Percentiles rank a stretch among this genome's conserved stretches.
phyloP scores from a whole-genome alignment of 2,888 invertebrate genomes.

The Ceramica pisi region DNA sequence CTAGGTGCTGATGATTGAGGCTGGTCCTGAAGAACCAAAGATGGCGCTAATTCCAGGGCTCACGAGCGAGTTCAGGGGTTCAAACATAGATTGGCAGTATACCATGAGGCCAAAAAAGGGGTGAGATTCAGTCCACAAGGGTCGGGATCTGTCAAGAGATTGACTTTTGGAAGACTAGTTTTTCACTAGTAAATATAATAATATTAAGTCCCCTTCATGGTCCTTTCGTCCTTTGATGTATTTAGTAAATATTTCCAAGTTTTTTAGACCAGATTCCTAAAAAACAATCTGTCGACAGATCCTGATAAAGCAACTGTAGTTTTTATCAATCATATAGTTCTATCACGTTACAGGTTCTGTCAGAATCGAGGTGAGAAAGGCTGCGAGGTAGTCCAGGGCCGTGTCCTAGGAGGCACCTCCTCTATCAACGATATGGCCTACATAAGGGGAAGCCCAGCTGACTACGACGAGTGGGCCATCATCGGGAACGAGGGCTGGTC shows the following conservation, averaged over 20 bases:
- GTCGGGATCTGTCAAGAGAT: conserved; percentile 64
- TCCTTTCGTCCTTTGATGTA: background rate
- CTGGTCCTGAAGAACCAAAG: conserved; percentile 85
- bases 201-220: background rate
- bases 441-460: conserved; percentile 86
- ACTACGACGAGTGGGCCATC: conserved; percentile 87
- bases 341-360: conserved; percentile 82
- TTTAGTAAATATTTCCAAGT: conserved; percentile 1
- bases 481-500: conserved; percentile 87
- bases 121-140: conserved; percentile 69
- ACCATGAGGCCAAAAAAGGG: conserved; percentile 86
- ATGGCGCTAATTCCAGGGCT: conserved; percentile 85
- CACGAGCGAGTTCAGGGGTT: conserved; percentile 85
- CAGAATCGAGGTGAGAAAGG: conserved; percentile 79
- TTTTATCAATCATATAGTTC: conserved; percentile 72
- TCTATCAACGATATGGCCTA: conserved; percentile 88
- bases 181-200: background rate
- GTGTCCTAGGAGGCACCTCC: conserved; percentile 86
- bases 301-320: conserved; percentile 63
- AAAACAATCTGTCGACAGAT: conserved; percentile 58
- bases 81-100: conserved; percentile 85
- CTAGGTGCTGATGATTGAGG: conserved; percentile 84
- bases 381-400: conserved; percentile 86
- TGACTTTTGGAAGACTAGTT: conserved; percentile 29
- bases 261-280: conserved; percentile 3